Conservation (phyloP, 2,888 invertebrate species). For the Melieria omissa region DNA sequence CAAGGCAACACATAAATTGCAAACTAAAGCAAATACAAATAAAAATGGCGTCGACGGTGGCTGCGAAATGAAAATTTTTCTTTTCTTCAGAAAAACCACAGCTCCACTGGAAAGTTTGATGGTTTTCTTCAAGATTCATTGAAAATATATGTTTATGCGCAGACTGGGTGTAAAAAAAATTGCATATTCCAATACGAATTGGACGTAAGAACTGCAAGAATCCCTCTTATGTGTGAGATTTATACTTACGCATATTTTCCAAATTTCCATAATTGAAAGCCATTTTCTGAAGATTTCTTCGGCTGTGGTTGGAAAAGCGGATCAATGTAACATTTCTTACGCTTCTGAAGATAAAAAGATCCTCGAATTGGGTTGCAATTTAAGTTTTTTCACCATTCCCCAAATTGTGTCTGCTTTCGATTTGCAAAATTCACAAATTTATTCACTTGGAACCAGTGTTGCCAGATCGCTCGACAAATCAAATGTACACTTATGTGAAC, state of each 20-base stretch:
- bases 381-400: no score
- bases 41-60: constrained; percentile 40
- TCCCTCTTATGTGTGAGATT: background rate
- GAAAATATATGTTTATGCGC: background rate
- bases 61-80: background rate
- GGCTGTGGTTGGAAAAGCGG: no score
- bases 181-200: background rate
- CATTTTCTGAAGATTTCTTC: constrained; percentile 44
- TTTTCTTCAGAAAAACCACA: background rate
- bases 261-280: constrained; percentile 55
- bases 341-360: no score
- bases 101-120: background rate
- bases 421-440: no score
- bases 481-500: no score
- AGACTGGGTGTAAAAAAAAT: background rate
- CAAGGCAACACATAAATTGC: background rate
- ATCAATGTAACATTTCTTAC: no score
- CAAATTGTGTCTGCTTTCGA: no score
- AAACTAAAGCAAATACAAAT: constrained; percentile 11
- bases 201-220: background rate
- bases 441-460: no score
- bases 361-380: no score
- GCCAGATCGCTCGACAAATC: no score
- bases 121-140: background rate
- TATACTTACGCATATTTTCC: constrained; percentile 57